Evolutionary conservation across 2,888 invertebrate species (phyloP).

Genomic region (Ametastegia equiseti): DNA sequence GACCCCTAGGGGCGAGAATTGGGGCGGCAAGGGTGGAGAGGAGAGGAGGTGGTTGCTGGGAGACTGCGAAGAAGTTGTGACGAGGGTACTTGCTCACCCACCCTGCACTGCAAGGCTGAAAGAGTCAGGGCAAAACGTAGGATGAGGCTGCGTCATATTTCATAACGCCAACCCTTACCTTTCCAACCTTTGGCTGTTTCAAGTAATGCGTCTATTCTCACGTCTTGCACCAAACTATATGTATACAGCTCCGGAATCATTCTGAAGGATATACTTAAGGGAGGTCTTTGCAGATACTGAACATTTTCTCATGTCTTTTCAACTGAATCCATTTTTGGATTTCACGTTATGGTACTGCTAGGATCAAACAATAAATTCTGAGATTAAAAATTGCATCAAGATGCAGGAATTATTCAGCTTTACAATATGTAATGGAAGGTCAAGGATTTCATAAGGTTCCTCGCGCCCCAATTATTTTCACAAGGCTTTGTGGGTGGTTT

Average conservation of each 20-base stretch:
- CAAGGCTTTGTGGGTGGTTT: too few species aligned
- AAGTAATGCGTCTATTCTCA: slow-evolving; percentile 33
- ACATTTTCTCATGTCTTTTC: too few species aligned
- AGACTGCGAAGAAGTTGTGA: slow-evolving; percentile 57
- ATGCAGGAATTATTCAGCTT: too few species aligned
- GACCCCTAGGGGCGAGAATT: slow-evolving; percentile 34
- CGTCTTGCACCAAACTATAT: neutral
- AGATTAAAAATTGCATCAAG: too few species aligned
- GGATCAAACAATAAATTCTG: too few species aligned
- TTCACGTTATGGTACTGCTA: too few species aligned
- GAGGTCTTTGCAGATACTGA: too few species aligned
- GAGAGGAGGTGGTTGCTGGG: slow-evolving; percentile 59
- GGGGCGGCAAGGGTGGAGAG: slow-evolving; percentile 50
- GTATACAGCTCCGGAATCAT: neutral
- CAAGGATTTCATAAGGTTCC: too few species aligned
- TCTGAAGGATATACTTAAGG: neutral
- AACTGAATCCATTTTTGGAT: too few species aligned
- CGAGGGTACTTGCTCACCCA: slow-evolving; percentile 45
- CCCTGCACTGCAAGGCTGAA: slow-evolving; percentile 10
- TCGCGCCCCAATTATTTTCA: too few species aligned
- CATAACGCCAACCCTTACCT: slow-evolving; percentile 49
- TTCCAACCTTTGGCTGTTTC: slow-evolving; percentile 42
- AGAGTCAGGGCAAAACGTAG: neutral
- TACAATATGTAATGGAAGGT: too few species aligned
- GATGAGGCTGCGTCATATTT: slow-evolving; percentile 41